Evolutionary conservation across 2,113 vertebrate species (phyloP), one percentile per base, ranked within the genome.

Genomic region (Coryphaenoides rupestris): DNA sequence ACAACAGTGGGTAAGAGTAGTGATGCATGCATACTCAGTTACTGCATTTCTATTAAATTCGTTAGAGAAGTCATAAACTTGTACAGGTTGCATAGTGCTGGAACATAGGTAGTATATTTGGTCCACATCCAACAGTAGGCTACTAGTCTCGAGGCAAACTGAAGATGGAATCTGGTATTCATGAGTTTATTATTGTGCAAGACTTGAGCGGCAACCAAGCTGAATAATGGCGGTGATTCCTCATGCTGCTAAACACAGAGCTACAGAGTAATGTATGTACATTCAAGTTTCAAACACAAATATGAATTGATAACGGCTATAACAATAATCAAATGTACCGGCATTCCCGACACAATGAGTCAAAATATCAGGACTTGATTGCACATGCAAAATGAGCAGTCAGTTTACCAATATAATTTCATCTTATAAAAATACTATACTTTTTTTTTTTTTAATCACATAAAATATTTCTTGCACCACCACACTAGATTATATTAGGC

Each of bases 241-340:
- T 81, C 88, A 89, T 90, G 88, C 87, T 83, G 70, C 85, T 72
- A 83, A 74, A 81, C 81, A 84, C 84, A 85, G 86, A 85, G 86
- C 70, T 83, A 82, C 86, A 82, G 74, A 73, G 70, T 75, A 65
- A 64, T 64, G 3, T 88, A 92, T 93, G 86, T 95, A 94, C 92
- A 95, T 96, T 96, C 93, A 96, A 95, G 93, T 94, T 90, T 91
- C 84, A 79, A 62, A 82, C 59, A 85, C 62, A 69, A 63, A 68
- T 28, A 80, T 58, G 60, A 5, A 65, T 55, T 46, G 45, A 74
- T 75, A 75, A 65, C 60, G 24, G 62, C 72, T 69, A 50, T 69
- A 63, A 78, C 17, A 70, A 12, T 12, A 55, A 77, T 70, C 63
- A 66, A 40, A 33, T 81, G 77, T 86, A 82, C 73, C 83, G 57